These are phyloP conservation scores for Synanthedon vespiformis DNA, from an alignment of 2,888 invertebrate genomes.

Conservation along the genomic window DNA sequence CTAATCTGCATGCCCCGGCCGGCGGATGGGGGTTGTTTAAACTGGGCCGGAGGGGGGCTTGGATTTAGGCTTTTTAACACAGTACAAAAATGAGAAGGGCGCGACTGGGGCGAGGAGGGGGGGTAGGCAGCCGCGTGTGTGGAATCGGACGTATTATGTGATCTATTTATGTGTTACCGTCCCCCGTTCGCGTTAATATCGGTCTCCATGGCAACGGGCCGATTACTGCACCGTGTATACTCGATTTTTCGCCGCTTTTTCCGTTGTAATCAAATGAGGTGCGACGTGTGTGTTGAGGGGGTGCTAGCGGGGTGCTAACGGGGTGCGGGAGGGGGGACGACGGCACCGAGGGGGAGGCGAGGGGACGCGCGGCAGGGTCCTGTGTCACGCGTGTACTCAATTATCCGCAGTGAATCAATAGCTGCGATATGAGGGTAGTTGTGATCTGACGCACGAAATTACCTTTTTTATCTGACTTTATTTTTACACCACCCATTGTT, in stretches of 20 bases:
- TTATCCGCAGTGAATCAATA: constrained; percentile 71
- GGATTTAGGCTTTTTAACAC: constrained; percentile 68
- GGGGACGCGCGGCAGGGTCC: constrained; percentile 18
- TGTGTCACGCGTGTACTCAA: constrained; percentile 68
- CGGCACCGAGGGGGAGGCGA: constrained; percentile 11
- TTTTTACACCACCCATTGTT: constrained; percentile 19
- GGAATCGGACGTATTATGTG: constrained; percentile 64
- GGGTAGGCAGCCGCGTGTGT: constrained; percentile 41
- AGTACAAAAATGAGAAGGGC: constrained; percentile 57
- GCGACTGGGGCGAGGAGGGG: background rate
- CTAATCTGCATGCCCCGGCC: constrained; percentile 70
- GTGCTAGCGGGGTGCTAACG: constrained; percentile 25
- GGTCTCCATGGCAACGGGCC: constrained; percentile 59
- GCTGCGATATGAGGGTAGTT: constrained; percentile 66
- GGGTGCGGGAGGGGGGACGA: constrained; percentile 39
- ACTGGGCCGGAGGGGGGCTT: constrained; percentile 24
- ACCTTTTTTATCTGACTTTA: constrained; percentile 45
- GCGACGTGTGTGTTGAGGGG: constrained; percentile 44
- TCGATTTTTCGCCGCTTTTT: constrained; percentile 70
- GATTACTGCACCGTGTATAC: constrained; percentile 66
- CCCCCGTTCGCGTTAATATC: constrained; percentile 56
- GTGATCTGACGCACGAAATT: constrained; percentile 48
- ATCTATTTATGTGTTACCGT: constrained; percentile 60
- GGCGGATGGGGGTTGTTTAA: constrained; percentile 26
- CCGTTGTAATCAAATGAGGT: constrained; percentile 71